Percentiles rank a stretch among this genome's conserved stretches.
These are phyloP conservation scores for Drosophila pandora DNA, from an alignment of 1,140 invertebrate species.

Conservation along the genomic window DNA sequence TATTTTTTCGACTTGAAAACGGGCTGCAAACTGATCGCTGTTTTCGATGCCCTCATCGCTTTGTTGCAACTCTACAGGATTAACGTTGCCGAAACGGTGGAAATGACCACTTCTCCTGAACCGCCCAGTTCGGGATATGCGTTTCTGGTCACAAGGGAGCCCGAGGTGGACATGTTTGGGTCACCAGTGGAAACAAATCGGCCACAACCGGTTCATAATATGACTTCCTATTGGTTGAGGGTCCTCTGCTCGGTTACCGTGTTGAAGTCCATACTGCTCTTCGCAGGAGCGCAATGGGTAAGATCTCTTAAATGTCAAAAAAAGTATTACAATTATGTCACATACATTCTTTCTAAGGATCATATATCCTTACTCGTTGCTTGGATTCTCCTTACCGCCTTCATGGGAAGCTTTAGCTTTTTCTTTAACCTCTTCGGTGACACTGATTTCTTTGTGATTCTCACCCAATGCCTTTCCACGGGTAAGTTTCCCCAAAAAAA, in stretches of 20 bases:
- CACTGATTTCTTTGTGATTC: not conserved
- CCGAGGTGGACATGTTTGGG: conserved; percentile 4
- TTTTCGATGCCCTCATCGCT: conserved; percentile 20
- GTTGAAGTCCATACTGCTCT: conserved; percentile 17
- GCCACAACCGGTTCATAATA: not conserved
- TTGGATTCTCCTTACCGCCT: conserved; percentile 25
- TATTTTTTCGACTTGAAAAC: conserved; percentile 29
- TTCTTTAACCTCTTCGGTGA: conserved; percentile 4
- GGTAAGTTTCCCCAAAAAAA: not conserved
- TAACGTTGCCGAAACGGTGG: not conserved
- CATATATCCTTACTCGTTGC: conserved; percentile 35
- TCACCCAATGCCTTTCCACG: not conserved
- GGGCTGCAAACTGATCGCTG: conserved; percentile 55
- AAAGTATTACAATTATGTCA: not conserved
- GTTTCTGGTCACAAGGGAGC: not conserved
- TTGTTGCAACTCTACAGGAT: conserved; percentile 13
- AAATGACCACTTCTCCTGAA: not conserved
- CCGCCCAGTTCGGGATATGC: not conserved
- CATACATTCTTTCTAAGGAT: conserved; percentile 13
- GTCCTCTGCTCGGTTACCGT: conserved; percentile 9
- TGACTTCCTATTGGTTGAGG: not conserved
- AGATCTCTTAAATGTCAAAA: not conserved
- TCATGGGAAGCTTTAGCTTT: not conserved
- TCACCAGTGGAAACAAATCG: not conserved
- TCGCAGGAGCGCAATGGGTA: conserved; percentile 34